These are phyloP conservation scores for Notechis scutatus DNA, from an alignment of 2,113 vertebrate genomes.

Conservation along the genomic window DNA sequence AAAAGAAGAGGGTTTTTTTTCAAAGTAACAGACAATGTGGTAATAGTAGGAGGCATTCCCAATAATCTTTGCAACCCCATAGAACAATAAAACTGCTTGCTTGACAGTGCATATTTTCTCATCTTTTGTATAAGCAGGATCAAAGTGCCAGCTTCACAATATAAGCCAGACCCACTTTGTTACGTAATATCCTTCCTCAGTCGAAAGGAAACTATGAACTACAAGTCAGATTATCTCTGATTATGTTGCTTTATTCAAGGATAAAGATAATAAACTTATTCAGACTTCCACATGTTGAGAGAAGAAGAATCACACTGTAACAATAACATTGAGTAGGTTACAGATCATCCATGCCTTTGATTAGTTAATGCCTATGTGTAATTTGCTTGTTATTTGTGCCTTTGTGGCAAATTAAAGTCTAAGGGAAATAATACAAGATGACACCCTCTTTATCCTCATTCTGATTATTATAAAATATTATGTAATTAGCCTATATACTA, in stretches of 20 bases:
- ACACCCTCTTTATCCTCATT: neutral
- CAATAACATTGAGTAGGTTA: neutral
- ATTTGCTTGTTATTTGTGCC: neutral
- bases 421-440: neutral
- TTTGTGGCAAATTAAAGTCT: neutral
- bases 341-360: neutral
- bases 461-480: neutral
- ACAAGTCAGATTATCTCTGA: neutral
- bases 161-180: neutral
- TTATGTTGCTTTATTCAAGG: neutral
- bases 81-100: neutral
- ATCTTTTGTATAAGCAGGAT: neutral
- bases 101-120: neutral
- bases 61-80: neutral
- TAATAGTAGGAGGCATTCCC: neutral
- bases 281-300: neutral
- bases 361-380: neutral
- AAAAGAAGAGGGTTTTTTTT: neutral
- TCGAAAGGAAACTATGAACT: neutral
- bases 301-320: neutral
- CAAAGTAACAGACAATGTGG: neutral
- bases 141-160: neutral
- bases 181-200: neutral
- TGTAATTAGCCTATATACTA: neutral
- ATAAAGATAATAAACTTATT: neutral